Base-by-base conservation (phyloP, 2,888 invertebrate species). In the Lasioglossum lativentre region DNA sequence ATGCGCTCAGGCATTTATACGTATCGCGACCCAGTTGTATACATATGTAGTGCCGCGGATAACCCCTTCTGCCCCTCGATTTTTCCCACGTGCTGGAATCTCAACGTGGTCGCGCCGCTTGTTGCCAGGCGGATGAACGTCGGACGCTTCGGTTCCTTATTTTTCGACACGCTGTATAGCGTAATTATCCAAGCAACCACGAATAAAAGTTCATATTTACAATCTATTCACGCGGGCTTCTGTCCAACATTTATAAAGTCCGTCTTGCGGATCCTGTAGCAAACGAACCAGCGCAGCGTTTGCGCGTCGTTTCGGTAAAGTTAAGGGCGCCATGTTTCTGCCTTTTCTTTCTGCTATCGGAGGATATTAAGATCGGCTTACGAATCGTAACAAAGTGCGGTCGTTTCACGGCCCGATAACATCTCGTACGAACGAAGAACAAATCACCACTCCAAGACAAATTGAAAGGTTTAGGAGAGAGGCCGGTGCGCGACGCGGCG, bases 391-490 rank as follows among this genome's bases (percentile, higher is more conserved):
- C 42, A 5, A 42, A 30, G n/a, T 34, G 16, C 16, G 56, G 6
- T n/a, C 16, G n/a, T 42, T 42, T 14, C 12, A 8, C 47, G 75
- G 38, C 1, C 30, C 16, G 38, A 56, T 10, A 72, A 59, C 12
- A 52, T 40, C 38, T 47, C 45, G 30, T n/a, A 45, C 38, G 34
- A 56, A 83, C 10, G 75, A 27, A 71, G 56, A 70, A 42, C 40
- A 42, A 78, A 84, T 78, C 74, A 74, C 71, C 66, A 68, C 68
- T 68, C 40, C 56, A 75, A 73, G 84, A 88, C 78, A 86, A 90
- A 90, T 90, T 76, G 86, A 89, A 86, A 88, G 88, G 80, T 88
- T 90, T 86, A 87, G 87, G 52, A 40, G 76, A 59, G 68, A n/a
- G n/a, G n/a, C n/a, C n/a, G n/a, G n/a, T n/a, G n/a, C n/a, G n/a